A percentile compares a stretch with the other conserved stretches of the same genome.
phyloP scores from a whole-genome alignment of 2,113 vertebrate species.

The Thinocorus orbignyianus region DNA sequence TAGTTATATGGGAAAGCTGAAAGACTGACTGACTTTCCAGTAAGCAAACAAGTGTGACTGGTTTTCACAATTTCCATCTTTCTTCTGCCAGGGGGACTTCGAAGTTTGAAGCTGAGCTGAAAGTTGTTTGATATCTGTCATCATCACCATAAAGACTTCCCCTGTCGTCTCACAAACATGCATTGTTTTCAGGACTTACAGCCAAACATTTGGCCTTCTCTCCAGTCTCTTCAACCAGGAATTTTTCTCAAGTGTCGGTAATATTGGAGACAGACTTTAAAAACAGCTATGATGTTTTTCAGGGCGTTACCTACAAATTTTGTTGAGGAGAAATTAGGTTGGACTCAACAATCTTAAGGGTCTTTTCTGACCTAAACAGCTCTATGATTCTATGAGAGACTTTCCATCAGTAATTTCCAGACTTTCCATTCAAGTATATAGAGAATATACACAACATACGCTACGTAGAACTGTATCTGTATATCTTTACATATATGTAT shows the following conservation, averaged over 20 bases:
- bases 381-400: background rate
- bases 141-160: background rate
- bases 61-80: background rate
- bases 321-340: background rate
- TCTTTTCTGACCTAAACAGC: background rate
- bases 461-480: background rate
- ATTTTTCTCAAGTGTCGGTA: background rate
- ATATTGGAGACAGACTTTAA: background rate
- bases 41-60: background rate
- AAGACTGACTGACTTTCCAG: background rate
- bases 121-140: background rate
- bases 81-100: background rate
- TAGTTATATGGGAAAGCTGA: background rate
- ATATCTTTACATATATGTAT: background rate
- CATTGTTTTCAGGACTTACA: background rate
- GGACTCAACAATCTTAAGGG: background rate
- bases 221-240: background rate
- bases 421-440: background rate
- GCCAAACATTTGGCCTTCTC: background rate
- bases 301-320: rapidly evolving
- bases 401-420: background rate
- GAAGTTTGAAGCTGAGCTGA: background rate
- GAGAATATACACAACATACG: background rate
- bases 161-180: background rate
- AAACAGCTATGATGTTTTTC: background rate